These are phyloP conservation scores for Umimayanthus chanpuru DNA, from an alignment of 92 coral and sea anemone genomes.

Conservation along the genomic window DNA sequence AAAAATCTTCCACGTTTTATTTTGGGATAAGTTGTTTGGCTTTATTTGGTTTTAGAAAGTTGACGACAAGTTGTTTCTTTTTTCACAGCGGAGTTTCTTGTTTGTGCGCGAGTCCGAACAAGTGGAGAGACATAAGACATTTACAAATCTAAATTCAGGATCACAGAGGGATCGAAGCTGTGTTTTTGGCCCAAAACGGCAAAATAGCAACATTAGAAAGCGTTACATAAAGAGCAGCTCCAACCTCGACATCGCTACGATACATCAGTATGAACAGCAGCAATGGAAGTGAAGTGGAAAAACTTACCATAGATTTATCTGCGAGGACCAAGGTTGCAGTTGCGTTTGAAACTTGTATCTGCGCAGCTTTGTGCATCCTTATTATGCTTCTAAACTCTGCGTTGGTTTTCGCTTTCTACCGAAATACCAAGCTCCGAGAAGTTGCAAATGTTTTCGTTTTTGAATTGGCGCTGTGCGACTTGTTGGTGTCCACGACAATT, in stretches of 20 bases:
- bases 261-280: slow-evolving; percentile 18
- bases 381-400: not conserved
- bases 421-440: slow-evolving; percentile 15
- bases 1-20: not conserved
- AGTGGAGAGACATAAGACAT: not conserved
- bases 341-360: slow-evolving; percentile 9
- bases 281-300: not conserved
- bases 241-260: not conserved
- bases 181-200: not conserved
- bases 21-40: no score
- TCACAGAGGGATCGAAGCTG: not conserved
- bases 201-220: not conserved
- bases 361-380: not conserved
- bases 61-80: not conserved
- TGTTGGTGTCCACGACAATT: slow-evolving; percentile 1
- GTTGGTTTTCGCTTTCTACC: not conserved
- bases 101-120: not conserved
- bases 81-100: not conserved
- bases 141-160: not conserved
- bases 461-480: slow-evolving; percentile 11
- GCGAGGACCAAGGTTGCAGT: not conserved
- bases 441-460: slow-evolving; percentile 20
- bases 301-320: not conserved
- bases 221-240: not conserved
- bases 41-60: not conserved